A percentile compares a stretch with the other conserved stretches of the same genome.
phyloP scores from a whole-genome alignment of 1,140 invertebrate genomes.

The Lutraria rhynchaena region DNA sequence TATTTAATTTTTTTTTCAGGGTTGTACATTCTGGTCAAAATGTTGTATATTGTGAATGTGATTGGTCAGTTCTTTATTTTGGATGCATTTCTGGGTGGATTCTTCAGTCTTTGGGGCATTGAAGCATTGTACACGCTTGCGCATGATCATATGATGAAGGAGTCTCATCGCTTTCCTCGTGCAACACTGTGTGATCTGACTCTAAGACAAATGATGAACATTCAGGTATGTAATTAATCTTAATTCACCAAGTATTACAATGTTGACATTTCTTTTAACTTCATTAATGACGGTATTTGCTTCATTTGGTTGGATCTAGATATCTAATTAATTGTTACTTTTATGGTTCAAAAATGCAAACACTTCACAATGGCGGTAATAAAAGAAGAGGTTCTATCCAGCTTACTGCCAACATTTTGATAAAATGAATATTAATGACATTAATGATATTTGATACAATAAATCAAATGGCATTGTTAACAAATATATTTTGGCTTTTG shows the following conservation, averaged over 20 bases:
- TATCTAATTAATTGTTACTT: neutral
- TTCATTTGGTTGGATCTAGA: neutral
- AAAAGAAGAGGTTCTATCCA: too few species aligned
- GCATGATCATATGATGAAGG: slow-evolving; percentile 58
- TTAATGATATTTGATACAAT: too few species aligned
- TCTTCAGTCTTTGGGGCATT: slow-evolving; percentile 81
- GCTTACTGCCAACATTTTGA: too few species aligned
- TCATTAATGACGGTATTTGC: neutral
- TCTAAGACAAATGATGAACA: slow-evolving; percentile 62
- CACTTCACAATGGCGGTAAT: too few species aligned
- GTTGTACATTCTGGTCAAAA: slow-evolving; percentile 82
- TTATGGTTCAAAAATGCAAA: too few species aligned
- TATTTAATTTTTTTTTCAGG: slow-evolving; percentile 62
- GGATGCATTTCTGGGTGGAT: slow-evolving; percentile 79
- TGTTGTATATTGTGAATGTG: slow-evolving; percentile 82
- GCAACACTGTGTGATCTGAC: slow-evolving; percentile 75
- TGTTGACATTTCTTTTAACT: too few species aligned
- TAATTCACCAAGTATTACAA: too few species aligned
- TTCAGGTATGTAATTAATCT: slow-evolving; percentile 57
- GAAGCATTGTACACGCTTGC: slow-evolving; percentile 68
- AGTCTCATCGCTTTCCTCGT: slow-evolving; percentile 68
- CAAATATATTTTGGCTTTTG: too few species aligned
- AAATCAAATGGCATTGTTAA: too few species aligned
- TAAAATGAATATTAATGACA: too few species aligned
- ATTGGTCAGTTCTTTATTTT: slow-evolving; percentile 83